Conservation (phyloP, 2,888 invertebrate species). For the Doris montereyensis region DNA sequence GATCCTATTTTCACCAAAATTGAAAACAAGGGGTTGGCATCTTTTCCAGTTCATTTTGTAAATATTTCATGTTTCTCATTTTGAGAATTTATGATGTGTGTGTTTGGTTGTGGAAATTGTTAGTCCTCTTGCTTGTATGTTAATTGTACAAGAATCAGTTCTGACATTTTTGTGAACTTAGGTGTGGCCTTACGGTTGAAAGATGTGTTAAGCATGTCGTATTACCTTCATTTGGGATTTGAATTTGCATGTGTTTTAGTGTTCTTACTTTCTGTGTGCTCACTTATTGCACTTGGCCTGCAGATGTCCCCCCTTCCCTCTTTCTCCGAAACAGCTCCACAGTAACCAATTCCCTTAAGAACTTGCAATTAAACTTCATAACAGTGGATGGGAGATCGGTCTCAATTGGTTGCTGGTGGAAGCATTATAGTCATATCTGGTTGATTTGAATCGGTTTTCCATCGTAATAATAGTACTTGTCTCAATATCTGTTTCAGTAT, state of each 20-base stretch:
- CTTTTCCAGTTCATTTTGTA: neutral
- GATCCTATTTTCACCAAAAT: too few species aligned
- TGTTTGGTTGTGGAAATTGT: neutral
- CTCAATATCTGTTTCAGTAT: too few species aligned
- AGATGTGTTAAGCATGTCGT: too few species aligned
- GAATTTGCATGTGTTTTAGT: too few species aligned
- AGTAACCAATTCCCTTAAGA: slow-evolving; percentile 33
- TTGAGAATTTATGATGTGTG: neutral
- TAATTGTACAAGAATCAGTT: too few species aligned
- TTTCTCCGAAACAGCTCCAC: slow-evolving; percentile 35
- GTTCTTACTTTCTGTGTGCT: too few species aligned
- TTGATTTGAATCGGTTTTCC: slow-evolving; percentile 6
- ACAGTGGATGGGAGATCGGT: slow-evolving; percentile 38
- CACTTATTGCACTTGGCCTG: too few species aligned
- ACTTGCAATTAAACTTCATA: slow-evolving; percentile 4
- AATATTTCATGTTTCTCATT: neutral
- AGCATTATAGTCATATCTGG: slow-evolving; percentile 20
- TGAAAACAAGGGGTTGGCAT: too few species aligned
- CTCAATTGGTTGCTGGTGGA: slow-evolving; percentile 36
- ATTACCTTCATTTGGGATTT: too few species aligned
- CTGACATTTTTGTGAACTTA: too few species aligned
- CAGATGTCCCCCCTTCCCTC: too few species aligned
- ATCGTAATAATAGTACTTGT: neutral
- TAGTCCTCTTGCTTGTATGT: neutral
- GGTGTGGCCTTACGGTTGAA: too few species aligned